Evolutionary conservation across 2,113 vertebrate species (phyloP).

Genomic region (Protobothrops mucrosquamatus): DNA sequence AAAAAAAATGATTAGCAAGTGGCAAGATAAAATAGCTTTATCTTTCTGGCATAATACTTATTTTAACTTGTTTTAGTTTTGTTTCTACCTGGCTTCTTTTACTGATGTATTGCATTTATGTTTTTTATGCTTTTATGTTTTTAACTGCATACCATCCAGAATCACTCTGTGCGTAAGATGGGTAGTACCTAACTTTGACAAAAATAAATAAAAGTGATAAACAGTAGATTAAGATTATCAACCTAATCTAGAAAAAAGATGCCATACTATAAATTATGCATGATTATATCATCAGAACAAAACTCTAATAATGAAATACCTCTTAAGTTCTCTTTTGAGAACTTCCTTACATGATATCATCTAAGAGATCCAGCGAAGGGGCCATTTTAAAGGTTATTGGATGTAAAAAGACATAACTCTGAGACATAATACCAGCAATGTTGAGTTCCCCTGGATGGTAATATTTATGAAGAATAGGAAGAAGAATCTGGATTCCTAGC

Average conservation of each 20-base stretch:
- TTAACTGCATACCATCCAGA: background rate
- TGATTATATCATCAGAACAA: background rate
- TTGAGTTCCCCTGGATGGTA: background rate
- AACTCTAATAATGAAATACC: background rate
- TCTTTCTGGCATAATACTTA: background rate
- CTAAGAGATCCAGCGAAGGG: background rate
- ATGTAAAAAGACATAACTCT: background rate
- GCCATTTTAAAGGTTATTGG: background rate
- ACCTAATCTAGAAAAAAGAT: background rate
- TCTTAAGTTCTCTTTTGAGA: background rate
- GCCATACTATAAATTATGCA: background rate
- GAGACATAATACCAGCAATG: constrained; percentile 1
- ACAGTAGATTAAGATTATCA: background rate
- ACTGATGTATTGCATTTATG: too few relatives aligned
- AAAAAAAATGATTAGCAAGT: background rate
- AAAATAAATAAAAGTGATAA: background rate
- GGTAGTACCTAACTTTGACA: background rate
- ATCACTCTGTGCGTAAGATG: background rate
- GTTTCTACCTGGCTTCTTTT: background rate
- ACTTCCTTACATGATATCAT: constrained; percentile 2
- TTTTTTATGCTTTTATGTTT: background rate
- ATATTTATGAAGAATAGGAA: constrained; percentile 6
- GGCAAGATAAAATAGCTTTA: background rate
- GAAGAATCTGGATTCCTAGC: background rate
- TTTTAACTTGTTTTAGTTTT: background rate